Evolutionary conservation across 2,797 vertebrate species (phyloP).

Genomic region (Clarias pachynema): DNA sequence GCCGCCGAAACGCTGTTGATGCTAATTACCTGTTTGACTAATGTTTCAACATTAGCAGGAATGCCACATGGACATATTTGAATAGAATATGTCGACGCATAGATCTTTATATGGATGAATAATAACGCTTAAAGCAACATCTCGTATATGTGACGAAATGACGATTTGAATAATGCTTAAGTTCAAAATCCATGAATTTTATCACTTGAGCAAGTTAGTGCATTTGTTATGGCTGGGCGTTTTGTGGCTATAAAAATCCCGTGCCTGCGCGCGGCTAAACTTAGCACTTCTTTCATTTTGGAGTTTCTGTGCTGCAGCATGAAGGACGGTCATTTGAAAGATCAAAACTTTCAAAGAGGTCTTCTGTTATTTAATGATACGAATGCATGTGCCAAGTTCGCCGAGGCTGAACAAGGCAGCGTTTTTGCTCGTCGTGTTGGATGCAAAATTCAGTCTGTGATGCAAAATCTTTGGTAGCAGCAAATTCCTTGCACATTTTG

Average conservation of each 20-base stretch:
- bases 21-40: not conserved
- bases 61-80: not conserved
- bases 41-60: constrained; percentile 10
- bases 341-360: not conserved
- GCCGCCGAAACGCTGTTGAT: not conserved
- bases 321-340: not conserved
- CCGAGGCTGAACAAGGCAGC: not conserved
- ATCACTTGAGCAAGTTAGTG: not conserved
- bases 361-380: not conserved
- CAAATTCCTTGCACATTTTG: not conserved
- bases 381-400: not conserved
- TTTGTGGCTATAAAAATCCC: not conserved
- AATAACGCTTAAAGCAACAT: not conserved
- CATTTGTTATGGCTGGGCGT: not conserved
- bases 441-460: not conserved
- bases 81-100: not conserved
- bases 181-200: not conserved
- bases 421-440: not conserved
- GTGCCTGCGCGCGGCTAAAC: not conserved
- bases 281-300: not conserved
- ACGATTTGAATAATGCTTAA: no score
- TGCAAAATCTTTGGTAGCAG: not conserved
- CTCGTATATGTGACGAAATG: not conserved
- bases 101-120: not conserved
- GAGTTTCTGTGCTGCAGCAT: not conserved